Evolutionary conservation across 53 echinoderm and acorn worm species (phyloP).

Genomic region (Apostichopus leukothele): DNA sequence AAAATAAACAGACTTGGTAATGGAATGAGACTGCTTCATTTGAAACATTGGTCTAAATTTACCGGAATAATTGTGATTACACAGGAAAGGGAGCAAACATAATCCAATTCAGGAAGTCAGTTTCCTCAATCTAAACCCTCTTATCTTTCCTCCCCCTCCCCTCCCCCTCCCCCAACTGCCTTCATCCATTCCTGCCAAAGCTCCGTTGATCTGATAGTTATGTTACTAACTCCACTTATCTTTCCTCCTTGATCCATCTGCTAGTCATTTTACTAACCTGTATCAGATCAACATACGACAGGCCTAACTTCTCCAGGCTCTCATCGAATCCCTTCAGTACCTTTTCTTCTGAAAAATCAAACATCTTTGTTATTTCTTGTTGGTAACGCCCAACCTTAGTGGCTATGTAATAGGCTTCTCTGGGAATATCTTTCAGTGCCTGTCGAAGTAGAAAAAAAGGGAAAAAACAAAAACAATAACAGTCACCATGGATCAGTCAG

Average conservation of each 20-base stretch:
- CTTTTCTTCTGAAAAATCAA: constrained; percentile 86
- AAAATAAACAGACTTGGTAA: background rate
- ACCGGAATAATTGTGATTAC: background rate
- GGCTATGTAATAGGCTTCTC: constrained; percentile 83
- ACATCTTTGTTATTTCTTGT: constrained; percentile 71
- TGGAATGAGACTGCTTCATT: background rate
- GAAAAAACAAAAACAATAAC: background rate
- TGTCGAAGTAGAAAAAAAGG: background rate
- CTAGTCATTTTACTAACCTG: constrained; percentile 59
- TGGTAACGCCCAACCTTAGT: constrained; percentile 90
- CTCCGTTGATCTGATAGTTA: too few species aligned
- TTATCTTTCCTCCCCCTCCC: too few species aligned
- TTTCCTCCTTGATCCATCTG: too few species aligned
- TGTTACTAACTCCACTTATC: too few species aligned
- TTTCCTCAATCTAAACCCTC: too few species aligned
- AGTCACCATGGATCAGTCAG: background rate
- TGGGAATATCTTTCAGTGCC: constrained; percentile 71
- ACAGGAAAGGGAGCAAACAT: background rate
- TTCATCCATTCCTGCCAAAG: too few species aligned
- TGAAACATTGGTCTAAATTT: background rate
- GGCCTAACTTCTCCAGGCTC: constrained; percentile 69
- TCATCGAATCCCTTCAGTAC: constrained; percentile 74
- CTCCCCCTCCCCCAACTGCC: too few species aligned
- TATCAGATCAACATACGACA: constrained; percentile 82
- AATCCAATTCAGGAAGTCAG: too few species aligned